Evolutionary conservation across 1,140 invertebrate genomes (phyloP), one percentile per base, ranked within the genome.

Genomic region (Brachionus plicatilis): DNA sequence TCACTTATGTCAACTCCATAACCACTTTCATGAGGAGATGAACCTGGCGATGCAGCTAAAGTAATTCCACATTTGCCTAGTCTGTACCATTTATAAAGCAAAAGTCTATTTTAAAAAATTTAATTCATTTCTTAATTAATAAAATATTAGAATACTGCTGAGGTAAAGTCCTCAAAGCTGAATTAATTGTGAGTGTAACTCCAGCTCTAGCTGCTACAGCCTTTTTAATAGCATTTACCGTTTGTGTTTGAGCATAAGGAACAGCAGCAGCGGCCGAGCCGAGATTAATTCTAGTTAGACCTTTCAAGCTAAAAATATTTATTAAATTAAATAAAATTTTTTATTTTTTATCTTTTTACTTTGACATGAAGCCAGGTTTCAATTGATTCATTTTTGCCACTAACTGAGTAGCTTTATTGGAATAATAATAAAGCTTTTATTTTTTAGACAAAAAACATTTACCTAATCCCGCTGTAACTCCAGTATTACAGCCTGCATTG

Each of bases 1-100:
- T 79, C 76, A 53, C 47, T 50, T 37, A 79, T 60, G 17, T 79
- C 76, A n/a, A 79, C 33, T 12, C 47, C 76, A 53, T 53, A 79
- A 7, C 76, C 76, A 53, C 76, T 60, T 53, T 79, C 76, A 27
- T 79, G 76, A 29, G 47, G 47, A 24, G 76, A 79, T 33, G 76
- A 27, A 60, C 76, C 76, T 37, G 53, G 47, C 3, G 43, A 50
- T 29, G 76, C 76, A 53, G 53, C 76, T 50, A 72, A 72, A 41
- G 68, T 72, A 2, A 60, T 79, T 50, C 53, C 76, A 79, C 47
- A 79, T 53, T 53, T 53, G 24, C 76, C 76, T 0, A 20, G 14
- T 24, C 9, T 6, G 29, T 79, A 60, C 76, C 76, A 79, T 53
- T 50, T 79, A 29, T 79, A 53, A 12, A 79, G 20, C 45, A 79